A percentile compares a stretch with the other conserved stretches of the same genome.
These are phyloP conservation scores for Hycleus cichorii DNA, from an alignment of 1,140 invertebrate genomes.

Conservation along the genomic window DNA sequence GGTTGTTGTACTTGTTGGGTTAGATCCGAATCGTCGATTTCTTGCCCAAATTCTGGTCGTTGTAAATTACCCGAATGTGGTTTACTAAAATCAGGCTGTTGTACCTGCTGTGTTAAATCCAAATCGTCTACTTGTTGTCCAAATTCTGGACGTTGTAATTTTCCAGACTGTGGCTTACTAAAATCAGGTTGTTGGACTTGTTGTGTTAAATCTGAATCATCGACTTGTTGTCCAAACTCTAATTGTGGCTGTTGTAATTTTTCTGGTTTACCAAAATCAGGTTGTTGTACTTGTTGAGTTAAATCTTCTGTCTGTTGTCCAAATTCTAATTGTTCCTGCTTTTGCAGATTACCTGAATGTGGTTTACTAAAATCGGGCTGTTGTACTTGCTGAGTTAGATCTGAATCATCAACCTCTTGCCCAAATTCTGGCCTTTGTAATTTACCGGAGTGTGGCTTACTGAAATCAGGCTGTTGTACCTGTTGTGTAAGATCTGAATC, in stretches of 20 bases:
- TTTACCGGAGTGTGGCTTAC: background rate
- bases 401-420: constrained; percentile 1
- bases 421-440: background rate
- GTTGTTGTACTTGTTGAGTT: constrained; percentile 3
- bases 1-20: background rate
- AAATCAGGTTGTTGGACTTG: constrained; percentile 9
- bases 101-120: constrained; percentile 14
- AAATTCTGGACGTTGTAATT: background rate
- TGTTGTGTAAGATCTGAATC: constrained; percentile 1
- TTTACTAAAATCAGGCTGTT: background rate
- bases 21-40: background rate
- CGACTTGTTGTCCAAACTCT: constrained; percentile 14
- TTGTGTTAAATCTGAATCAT: constrained; percentile 15
- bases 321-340: background rate
- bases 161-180: background rate
- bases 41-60: background rate
- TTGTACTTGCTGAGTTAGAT: constrained; percentile 6
- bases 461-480: background rate
- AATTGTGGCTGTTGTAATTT: constrained; percentile 2
- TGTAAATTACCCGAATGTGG: background rate
- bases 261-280: constrained; percentile 1
- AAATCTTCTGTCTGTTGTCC: constrained; percentile 13
- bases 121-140: constrained; percentile 3
- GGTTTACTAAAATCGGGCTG: background rate
- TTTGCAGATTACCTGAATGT: background rate